Evolutionary conservation across 2,888 invertebrate genomes (phyloP).

Genomic region (Schrankia costaestrigalis): DNA sequence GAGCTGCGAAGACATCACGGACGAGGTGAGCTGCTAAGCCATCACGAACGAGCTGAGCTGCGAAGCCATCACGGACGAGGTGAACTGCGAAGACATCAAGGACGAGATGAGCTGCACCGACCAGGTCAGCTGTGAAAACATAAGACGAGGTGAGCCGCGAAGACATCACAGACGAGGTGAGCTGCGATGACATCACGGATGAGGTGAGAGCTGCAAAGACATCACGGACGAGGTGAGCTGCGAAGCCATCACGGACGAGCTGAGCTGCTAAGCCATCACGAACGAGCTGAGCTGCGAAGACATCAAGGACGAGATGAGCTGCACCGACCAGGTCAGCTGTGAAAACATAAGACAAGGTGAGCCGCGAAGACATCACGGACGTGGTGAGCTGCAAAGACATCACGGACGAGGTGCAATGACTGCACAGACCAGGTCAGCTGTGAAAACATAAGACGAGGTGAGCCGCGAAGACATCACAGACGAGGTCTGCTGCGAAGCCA

Average conservation of each 20-base stretch:
- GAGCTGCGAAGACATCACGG: not conserved
- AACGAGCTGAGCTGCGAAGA: not conserved
- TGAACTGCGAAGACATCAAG: slow-evolving; percentile 4
- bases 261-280: not conserved
- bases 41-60: not conserved
- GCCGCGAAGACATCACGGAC: no score
- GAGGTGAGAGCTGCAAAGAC: slow-evolving; percentile 9
- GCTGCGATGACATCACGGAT: slow-evolving; percentile 1
- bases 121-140: not conserved
- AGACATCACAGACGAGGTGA: slow-evolving; percentile 2
- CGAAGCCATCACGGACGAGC: slow-evolving; percentile 2
- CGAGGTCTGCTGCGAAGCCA: no score
- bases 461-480: no score
- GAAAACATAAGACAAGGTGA: slow-evolving; percentile 2
- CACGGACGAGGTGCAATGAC: no score
- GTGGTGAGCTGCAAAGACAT: no score
- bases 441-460: no score
- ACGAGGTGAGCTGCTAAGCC: slow-evolving; percentile 1
- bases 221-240: slow-evolving; percentile 5
- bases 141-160: not conserved
- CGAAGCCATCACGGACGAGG: slow-evolving; percentile 3
- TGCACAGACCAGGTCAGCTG: no score
- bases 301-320: slow-evolving; percentile 1
- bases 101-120: slow-evolving; percentile 1
- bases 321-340: not conserved